A percentile compares a stretch with the other conserved stretches of the same genome.
These are phyloP conservation scores for Bergia sp. DNA, from an alignment of 92 coral and sea anemone species.

Conservation along the genomic window DNA sequence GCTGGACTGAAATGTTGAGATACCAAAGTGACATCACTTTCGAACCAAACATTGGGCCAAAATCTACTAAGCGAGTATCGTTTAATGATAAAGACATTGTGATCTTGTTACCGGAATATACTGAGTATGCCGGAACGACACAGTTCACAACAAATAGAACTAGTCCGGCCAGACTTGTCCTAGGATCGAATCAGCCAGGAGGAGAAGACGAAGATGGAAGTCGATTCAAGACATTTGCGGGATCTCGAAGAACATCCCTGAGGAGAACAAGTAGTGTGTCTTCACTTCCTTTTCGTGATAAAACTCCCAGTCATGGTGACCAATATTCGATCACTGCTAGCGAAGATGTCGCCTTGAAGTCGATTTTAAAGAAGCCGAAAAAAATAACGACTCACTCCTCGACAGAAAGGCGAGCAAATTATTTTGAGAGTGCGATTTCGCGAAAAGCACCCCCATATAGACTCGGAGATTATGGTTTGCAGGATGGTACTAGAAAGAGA, in stretches of 20 bases:
- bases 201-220: not conserved
- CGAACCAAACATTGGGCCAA: slow-evolving; percentile 23
- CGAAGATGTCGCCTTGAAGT: slow-evolving; percentile 22
- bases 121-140: not conserved
- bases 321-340: not conserved
- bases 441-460: not conserved
- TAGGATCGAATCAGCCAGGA: not conserved
- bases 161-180: not conserved
- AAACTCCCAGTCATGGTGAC: not conserved
- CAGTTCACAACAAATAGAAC: slow-evolving; percentile 18
- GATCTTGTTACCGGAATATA: slow-evolving; percentile 15
- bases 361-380: slow-evolving; percentile 28
- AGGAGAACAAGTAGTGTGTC: not conserved
- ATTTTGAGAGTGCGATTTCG: not conserved
- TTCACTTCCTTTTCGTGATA: not conserved
- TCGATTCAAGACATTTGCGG: not conserved
- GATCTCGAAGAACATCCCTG: not conserved
- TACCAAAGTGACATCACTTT: slow-evolving; percentile 9
- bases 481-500: not conserved
- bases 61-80: slow-evolving; percentile 30
- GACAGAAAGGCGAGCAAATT: not conserved
- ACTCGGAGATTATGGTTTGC: not conserved
- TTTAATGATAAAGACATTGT: slow-evolving; percentile 34
- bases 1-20: slow-evolving; percentile 3
- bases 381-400: slow-evolving; percentile 17